These are phyloP conservation scores for Popillia japonica DNA, from an alignment of 1,140 invertebrate species.

Conservation along the genomic window DNA sequence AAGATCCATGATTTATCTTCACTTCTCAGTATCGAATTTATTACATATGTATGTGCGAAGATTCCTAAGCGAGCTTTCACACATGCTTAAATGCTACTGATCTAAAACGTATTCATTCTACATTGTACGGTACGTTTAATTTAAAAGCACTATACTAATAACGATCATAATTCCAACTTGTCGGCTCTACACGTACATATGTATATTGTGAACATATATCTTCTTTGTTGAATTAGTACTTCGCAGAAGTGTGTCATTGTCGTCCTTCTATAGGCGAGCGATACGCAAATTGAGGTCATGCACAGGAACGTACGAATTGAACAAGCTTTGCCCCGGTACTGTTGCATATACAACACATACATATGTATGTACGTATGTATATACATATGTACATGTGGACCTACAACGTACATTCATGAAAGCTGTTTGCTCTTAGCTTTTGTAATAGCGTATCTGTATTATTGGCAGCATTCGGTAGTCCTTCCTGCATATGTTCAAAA, in stretches of 20 bases:
- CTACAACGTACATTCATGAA: background rate
- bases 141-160: background rate
- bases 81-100: no score
- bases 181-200: background rate
- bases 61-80: no score
- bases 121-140: background rate
- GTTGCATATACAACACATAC: background rate
- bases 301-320: slow-evolving; percentile 15
- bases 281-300: slow-evolving; percentile 26
- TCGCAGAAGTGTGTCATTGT: slow-evolving; percentile 34
- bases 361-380: no score
- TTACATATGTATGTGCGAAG: no score
- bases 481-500: background rate
- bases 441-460: background rate
- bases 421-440: background rate
- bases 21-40: no score
- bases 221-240: slow-evolving; percentile 23
- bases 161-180: background rate
- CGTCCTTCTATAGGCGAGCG: slow-evolving; percentile 30
- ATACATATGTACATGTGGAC: background rate
- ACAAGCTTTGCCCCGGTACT: background rate
- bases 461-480: background rate
- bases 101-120: no score
- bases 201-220: background rate
- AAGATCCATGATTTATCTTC: no score